phyloP scores from a whole-genome alignment of 1,140 invertebrate genomes.

The Drosophila rufa region DNA sequence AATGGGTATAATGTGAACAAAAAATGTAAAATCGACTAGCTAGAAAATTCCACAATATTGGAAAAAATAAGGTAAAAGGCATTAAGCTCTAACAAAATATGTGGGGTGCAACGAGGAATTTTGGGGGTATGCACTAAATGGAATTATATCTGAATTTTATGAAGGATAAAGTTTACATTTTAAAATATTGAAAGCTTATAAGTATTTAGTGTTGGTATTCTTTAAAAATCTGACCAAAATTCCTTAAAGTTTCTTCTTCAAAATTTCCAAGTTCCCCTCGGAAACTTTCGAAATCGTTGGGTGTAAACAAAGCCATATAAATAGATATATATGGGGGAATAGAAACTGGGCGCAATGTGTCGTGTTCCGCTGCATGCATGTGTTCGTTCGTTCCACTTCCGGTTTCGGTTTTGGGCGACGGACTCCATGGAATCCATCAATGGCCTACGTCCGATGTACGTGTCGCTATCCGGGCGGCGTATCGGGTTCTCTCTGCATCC shows the following conservation, averaged over 20 bases:
- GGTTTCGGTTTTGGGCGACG: conserved; percentile 10
- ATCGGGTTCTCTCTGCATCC: conserved; percentile 36
- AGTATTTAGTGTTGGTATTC: too few species aligned
- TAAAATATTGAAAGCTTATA: too few species aligned
- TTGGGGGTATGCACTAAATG: not conserved
- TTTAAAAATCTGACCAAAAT: not conserved
- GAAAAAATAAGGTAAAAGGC: not conserved
- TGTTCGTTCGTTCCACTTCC: conserved; percentile 26
- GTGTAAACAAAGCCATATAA: conserved; percentile 31
- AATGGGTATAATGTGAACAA: conserved; percentile 9
- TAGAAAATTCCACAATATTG: conserved; percentile 10
- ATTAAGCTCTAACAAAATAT: conserved; percentile 7
- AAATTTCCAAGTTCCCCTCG: not conserved
- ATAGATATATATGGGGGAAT: conserved; percentile 18
- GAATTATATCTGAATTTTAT: not conserved
- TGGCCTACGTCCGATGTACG: conserved; percentile 31
- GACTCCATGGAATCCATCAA: conserved; percentile 37
- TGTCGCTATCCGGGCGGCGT: conserved; percentile 16
- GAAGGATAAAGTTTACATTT: too few species aligned
- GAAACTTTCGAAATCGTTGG: conserved; percentile 10
- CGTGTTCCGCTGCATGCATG: conserved; percentile 41
- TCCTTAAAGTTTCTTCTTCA: not conserved
- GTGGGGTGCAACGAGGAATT: not conserved
- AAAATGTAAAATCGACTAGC: conserved; percentile 23
- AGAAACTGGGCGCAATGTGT: conserved; percentile 14